Percentiles rank a stretch among this genome's conserved stretches.
Evolutionary conservation across 2,888 invertebrate genomes (phyloP).

Genomic region (Gymnosoma rotundatum): DNA sequence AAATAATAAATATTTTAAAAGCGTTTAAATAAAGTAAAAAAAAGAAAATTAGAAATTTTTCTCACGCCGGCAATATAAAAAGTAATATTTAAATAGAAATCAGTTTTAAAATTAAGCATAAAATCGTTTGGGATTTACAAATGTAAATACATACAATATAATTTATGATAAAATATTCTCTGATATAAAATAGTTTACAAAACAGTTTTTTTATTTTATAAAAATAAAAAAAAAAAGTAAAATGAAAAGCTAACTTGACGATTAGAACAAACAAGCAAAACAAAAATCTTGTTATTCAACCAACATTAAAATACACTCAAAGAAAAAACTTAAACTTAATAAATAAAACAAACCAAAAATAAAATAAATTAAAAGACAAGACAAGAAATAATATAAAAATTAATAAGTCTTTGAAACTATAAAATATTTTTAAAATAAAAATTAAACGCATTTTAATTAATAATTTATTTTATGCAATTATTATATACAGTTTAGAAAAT

Average conservation of each 20-base stretch:
- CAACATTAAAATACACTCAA: constrained; percentile 30
- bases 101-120: constrained; percentile 45
- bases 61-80: constrained; percentile 10
- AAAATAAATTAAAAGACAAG: constrained; percentile 4
- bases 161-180: constrained; percentile 11
- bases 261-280: constrained; percentile 16
- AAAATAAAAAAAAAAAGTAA: constrained; percentile 6
- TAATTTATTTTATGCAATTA: constrained; percentile 66
- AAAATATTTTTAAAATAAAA: constrained; percentile 30
- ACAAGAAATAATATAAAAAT: constrained; percentile 17
- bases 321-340: constrained; percentile 11
- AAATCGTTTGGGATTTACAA: constrained; percentile 66
- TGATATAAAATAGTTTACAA: constrained; percentile 31
- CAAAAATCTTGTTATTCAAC: constrained; percentile 41
- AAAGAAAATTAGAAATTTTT: background rate
- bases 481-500: constrained; percentile 64
- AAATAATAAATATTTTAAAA: constrained; percentile 6
- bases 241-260: constrained; percentile 15
- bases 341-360: background rate
- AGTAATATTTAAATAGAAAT: constrained; percentile 23
- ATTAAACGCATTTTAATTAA: constrained; percentile 49
- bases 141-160: constrained; percentile 57
- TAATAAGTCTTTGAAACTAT: constrained; percentile 28
- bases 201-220: constrained; percentile 33
- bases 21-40: background rate